A percentile compares a stretch with the other conserved stretches of the same genome.
These are phyloP conservation scores for Cerceris rybyensis DNA, from an alignment of 2,888 invertebrate genomes.

Conservation along the genomic window DNA sequence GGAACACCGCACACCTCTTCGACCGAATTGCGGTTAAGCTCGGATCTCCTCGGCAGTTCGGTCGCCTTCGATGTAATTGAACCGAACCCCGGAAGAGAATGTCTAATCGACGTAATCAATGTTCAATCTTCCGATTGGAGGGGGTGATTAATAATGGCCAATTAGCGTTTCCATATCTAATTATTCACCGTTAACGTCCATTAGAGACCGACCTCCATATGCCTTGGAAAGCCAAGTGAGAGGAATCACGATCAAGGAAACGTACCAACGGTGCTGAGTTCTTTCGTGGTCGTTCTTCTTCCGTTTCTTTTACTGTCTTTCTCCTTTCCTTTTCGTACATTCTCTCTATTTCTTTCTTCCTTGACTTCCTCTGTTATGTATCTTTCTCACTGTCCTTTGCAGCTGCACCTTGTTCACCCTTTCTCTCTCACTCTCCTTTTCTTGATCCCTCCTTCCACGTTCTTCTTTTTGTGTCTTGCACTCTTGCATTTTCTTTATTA, in stretches of 20 bases:
- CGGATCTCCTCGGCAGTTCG: conserved; percentile 19
- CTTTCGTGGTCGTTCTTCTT: conserved; percentile 6
- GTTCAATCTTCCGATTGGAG: conserved; percentile 57
- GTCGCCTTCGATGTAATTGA: conserved; percentile 46
- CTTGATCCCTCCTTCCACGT: no score
- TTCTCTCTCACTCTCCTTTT: no score
- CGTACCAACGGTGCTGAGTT: conserved; percentile 23
- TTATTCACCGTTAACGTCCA: conserved; percentile 66
- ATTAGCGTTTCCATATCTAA: conserved; percentile 66
- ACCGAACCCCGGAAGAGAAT: conserved; percentile 48
- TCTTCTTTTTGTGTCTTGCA: no score
- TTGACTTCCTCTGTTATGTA: no score
- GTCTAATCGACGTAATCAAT: conserved; percentile 65
- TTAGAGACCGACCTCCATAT: conserved; percentile 43
- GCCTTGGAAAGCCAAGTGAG: conserved; percentile 30
- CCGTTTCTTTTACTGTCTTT: neutral
- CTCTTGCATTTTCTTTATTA: no score
- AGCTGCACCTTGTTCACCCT: no score
- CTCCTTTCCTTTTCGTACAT: neutral
- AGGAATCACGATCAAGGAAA: conserved; percentile 31
- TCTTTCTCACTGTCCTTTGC: no score
- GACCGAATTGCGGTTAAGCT: conserved; percentile 45
- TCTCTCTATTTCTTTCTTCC: no score
- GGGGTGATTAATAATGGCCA: conserved; percentile 67
- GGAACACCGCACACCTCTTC: conserved; percentile 4